Base-by-base conservation (phyloP, 1,140 invertebrate species). In the Eufriesea mexicana region DNA sequence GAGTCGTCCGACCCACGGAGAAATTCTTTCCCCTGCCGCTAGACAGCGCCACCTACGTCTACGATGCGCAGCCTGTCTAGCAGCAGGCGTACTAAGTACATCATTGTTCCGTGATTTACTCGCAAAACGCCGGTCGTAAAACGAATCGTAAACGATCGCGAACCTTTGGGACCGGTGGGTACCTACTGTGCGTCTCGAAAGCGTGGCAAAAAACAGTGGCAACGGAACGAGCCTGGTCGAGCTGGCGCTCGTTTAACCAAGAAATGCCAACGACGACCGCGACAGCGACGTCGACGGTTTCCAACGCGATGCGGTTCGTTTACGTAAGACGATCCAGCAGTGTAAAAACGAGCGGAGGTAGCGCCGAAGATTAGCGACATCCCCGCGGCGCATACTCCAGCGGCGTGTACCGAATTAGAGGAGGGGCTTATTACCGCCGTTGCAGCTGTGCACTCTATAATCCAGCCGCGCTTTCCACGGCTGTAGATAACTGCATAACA, bases 371-470 rank as follows among this genome's bases (percentile, higher is more conserved):
- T 86, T 84, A 86, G 78, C 66, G 64, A 62, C 54, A n/a, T 79
- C 61, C 64, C 59, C 35, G 47, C 25, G 20, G 59, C 62, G 74
- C 51, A 42, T 49, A 61, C 68, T 83, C 74, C 28, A 42, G 35
- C 57, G 74, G 28, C 67, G 75, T 66, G 72, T 61, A 86, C 78
- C 89, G 86, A 88, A 91, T 89, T 90, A 91, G 85, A 75, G 61
- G 83, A 76, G 86, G 71, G 85, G 89, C 89, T 91, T 91, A 91
- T 91, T 90, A 91, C 84, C 81, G 68, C 49, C 55, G 67, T 74
- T 81, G 85, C 90, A 91, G 90, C 90, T 91, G 90, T 83, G 88
- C 80, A 51, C 84, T 71, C 68, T 66, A 75, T 91, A 91, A 91
- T 90, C 90, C 86, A 64, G 70, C 72, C 61, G 54, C 55, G 62